Evolutionary conservation across 2,113 vertebrate genomes (phyloP), one percentile per base, ranked within the genome.

Genomic region (Neodon shergylaensis): DNA sequence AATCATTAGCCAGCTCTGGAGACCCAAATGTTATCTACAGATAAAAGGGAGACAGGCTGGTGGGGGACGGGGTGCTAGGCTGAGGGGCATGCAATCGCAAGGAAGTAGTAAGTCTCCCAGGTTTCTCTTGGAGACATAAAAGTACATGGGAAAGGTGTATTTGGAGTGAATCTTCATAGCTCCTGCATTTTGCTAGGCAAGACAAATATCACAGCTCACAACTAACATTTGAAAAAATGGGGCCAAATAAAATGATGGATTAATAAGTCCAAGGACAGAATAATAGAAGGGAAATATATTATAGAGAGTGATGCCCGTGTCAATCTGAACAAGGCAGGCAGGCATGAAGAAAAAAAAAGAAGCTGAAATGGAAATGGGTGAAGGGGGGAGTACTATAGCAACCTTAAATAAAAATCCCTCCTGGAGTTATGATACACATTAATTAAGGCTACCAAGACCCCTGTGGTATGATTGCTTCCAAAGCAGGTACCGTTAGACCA

Each of bases 201-300:
- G 94, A 97, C 70, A 98, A 98, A 97, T 95, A 98, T 92, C 96
- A 96, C 88, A 91, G 88, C 58, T 97, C 91, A 10, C 49, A 97
- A 87, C 92, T 95, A 97, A 97, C 86, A 95, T 97, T 94, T 98
- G 96, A 98, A 98, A 81, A 65, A 93, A 52, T 85, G 68, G 94
- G 42, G 22, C 61, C 92, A 98, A 94, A 97, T 82, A 96, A 98
- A 98, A 97, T 82, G 83, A 98, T 90, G n/a, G 85, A 95, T 97
- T 97, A 97, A 89, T 96, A 98, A 97, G 42, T n/a, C 91, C 94
- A 97, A 77, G 81, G 94, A 97, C 87, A 96, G n/a, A 97, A 93
- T 5, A 98, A 91, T 87, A 96, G 93, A 97, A 66, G 96, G 73
- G 91, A 98, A 95, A 66, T 88, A 58, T 92, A 93, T 97, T 91